Evolutionary conservation across 2,797 vertebrate genomes (phyloP).

Genomic region (Oreonectes daqikongensis): DNA sequence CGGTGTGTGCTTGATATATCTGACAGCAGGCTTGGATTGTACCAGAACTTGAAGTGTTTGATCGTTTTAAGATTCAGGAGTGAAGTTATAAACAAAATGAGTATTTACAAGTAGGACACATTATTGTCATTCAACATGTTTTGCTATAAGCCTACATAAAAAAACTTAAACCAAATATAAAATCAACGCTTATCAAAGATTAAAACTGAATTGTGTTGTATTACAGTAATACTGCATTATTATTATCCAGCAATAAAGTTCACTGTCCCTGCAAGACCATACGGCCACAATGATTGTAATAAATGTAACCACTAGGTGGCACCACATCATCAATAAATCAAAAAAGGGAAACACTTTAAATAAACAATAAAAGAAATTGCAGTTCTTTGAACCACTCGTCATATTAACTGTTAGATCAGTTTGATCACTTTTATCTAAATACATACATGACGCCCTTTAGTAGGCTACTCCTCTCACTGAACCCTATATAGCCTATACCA

Average conservation of each 20-base stretch:
- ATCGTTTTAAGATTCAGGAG: not conserved
- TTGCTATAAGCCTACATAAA: too few relatives aligned
- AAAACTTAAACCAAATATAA: not conserved
- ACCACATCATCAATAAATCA: not conserved
- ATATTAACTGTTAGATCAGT: not conserved
- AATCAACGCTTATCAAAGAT: not conserved
- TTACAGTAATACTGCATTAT: not conserved
- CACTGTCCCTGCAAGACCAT: not conserved
- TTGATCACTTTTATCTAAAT: not conserved
- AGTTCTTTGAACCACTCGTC: conserved; percentile 46
- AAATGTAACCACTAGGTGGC: conserved; percentile 11
- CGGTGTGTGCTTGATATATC: not conserved
- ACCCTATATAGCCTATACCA: not conserved
- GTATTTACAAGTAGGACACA: not conserved
- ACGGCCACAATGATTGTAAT: not conserved
- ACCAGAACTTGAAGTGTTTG: not conserved
- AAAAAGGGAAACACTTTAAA: not conserved
- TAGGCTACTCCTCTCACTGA: not conserved
- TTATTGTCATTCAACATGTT: not conserved
- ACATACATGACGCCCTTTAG: not conserved
- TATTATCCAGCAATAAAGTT: not conserved
- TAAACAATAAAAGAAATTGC: not conserved
- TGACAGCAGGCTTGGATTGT: not conserved
- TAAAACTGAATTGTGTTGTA: too few relatives aligned
- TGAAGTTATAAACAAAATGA: not conserved